Base-by-base conservation (phyloP, 2,113 vertebrate species). In the Tenrec ecaudatus region DNA sequence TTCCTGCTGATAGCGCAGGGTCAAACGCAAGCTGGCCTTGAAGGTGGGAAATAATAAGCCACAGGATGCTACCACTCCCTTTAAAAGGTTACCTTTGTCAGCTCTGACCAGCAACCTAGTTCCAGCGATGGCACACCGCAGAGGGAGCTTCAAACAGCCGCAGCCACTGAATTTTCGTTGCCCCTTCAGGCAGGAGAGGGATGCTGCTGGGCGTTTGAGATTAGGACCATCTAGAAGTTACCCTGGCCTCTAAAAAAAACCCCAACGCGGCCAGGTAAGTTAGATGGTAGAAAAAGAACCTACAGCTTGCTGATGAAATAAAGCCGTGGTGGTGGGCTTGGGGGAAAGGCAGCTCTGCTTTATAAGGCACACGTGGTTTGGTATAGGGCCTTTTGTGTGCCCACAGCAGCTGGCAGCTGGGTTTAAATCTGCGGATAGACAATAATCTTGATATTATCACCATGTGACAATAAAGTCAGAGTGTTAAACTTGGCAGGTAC, bases 331-430 rank as follows among this genome's bases (percentile, higher is more conserved):
- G 6, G 33, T 22, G 22, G 71, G 58, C 36, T 29, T 14, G 3
- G 27, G 57, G 57, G 23, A 69, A 79, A 94, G 66, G 88, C 80
- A 91, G 31, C 62, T 78, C 84, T 94, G 94, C 97, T 98, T 98
- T 98, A 97, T 97, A 97, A 92, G 97, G 96, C 94, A 96, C 98
- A 98, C 97, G 97, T 98, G 98, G 97, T 96, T 94, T 77, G 57
- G 90, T 85, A 92, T 66, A 97, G 88, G 85, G 92, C 88, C 7
- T 97, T 98, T 97, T 96, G 96, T 96, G 85, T 86, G 96, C 43
- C 91, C 93, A 58, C 58, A 92, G 96, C 97, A 98, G 97, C 98
- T 97, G 97, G 97, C 86, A 92, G 92, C 95, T 98, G 90, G 96
- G 92, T 96, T 97, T 96, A 97, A 95, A 97, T 97, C 90, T 96